Evolutionary conservation across 92 coral and sea anemone genomes (phyloP).

Genomic region (Zoanthus sansibaricus): DNA sequence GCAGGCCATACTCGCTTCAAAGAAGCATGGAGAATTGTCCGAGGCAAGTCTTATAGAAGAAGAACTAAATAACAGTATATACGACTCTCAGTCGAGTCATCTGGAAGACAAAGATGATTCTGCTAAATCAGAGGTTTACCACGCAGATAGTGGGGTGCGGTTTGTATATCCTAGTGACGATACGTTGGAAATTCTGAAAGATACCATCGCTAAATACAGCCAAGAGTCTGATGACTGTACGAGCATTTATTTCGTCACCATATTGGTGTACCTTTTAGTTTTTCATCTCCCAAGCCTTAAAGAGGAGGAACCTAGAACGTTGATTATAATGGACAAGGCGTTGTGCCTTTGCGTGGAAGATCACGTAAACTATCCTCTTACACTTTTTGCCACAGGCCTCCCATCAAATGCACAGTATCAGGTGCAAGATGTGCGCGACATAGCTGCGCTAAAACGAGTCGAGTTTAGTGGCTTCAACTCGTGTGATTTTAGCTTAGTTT

Average conservation of each 20-base stretch:
- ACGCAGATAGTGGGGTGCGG: conserved; percentile 78
- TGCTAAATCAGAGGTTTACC: conserved; percentile 68
- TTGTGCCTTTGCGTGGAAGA: conserved; percentile 90
- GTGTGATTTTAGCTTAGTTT: conserved; percentile 89
- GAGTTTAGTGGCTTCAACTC: conserved; percentile 96
- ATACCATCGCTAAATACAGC: conserved; percentile 82
- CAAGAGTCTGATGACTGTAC: conserved; percentile 74
- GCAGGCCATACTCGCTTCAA: conserved; percentile 74
- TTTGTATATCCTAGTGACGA: conserved; percentile 93
- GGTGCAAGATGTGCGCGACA: conserved; percentile 88
- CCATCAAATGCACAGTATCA: conserved; percentile 91
- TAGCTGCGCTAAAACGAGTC: conserved; percentile 86
- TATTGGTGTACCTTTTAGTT: conserved; percentile 84
- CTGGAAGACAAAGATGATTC: conserved; percentile 62
- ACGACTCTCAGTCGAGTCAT: conserved; percentile 80
- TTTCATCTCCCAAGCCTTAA: conserved; percentile 70
- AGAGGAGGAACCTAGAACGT: conserved; percentile 84
- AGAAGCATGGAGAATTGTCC: conserved; percentile 26
- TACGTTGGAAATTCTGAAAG: conserved; percentile 85
- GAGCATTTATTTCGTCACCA: conserved; percentile 71
- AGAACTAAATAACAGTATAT: conserved; percentile 73
- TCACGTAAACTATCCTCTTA: conserved; percentile 94
- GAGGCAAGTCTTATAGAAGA: conserved; percentile 38
- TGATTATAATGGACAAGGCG: conserved; percentile 86
- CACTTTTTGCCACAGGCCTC: conserved; percentile 97